Evolutionary conservation across 1,140 invertebrate genomes (phyloP), one percentile per base, ranked within the genome.

Genomic region (Scaptomyza pallida): DNA sequence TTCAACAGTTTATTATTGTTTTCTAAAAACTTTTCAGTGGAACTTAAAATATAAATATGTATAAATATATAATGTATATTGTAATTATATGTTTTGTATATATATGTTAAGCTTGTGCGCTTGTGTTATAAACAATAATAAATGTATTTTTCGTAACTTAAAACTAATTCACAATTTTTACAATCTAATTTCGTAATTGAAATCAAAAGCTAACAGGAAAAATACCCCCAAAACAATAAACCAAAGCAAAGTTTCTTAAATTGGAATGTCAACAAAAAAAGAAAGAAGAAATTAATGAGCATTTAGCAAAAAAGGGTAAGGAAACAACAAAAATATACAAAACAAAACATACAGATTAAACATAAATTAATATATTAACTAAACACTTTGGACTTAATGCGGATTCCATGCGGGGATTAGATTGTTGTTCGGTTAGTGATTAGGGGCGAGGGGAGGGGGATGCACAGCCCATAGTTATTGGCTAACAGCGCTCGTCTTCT

Each of bases 241-340:
- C 16, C 43, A 50, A 56, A 51, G 16, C 21, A 26, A 43, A 48
- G 23, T 23, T 35, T n/a, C 12, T n/a, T n/a, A 37, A 37, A 9
- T 19, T 78, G 82, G 82, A 86, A 86, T 86, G 82, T 78, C 73
- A 81, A 77, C 54, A 47, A 70, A 77, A 77, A 85, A 85, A 85
- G 76, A 85, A 70, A 69, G 56, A 69, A 50, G 15, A 44, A 12
- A 6, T 3, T 19, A 43, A 59, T 12, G 5, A 5, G 6, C 23
- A 12, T 45, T 44, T 17, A 26, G 4, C 13, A 72, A 73, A 73
- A 51, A 41, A n/a, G 10, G 15, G 17, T n/a, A n/a, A 30, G 10
- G 26, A 47, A 17, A 41, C 43, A 45, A 50, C 10, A 37, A 48
- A 37, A 48, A 56, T 9, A 55, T 16, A 48, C n/a, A 63, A 54